phyloP scores from a whole-genome alignment of 2,888 invertebrate genomes.

The Chalcis sispes region DNA sequence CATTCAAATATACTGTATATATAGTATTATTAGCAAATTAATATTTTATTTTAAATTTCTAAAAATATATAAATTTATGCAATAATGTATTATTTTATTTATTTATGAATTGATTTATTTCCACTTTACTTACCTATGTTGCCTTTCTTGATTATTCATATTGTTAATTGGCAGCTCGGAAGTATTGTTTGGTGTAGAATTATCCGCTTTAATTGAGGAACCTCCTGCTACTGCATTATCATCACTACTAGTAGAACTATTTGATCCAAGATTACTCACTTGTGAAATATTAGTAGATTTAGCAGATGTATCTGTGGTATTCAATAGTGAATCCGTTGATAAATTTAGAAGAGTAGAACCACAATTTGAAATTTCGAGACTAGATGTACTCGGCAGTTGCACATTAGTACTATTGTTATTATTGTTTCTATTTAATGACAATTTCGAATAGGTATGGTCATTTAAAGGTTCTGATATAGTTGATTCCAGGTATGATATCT shows the following conservation, averaged over 20 bases:
- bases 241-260: conserved; percentile 21
- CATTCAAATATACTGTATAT: no score
- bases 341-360: no score
- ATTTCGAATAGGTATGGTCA: conserved; percentile 68
- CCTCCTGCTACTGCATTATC: conserved; percentile 19
- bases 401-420: conserved; percentile 31
- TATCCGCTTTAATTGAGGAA: conserved; percentile 52
- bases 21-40: no score
- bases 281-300: background rate
- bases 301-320: no score
- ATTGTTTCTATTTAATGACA: conserved; percentile 35
- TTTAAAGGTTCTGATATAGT: conserved; percentile 55
- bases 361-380: no score
- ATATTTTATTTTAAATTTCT: no score
- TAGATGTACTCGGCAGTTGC: conserved; percentile 53
- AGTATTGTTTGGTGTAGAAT: conserved; percentile 53
- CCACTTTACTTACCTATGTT: conserved; percentile 45
- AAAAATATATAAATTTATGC: no score
- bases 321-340: no score
- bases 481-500: conserved; percentile 17
- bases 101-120: background rate
- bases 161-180: conserved; percentile 48
- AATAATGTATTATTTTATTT: background rate
- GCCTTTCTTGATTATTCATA: conserved; percentile 52
- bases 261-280: conserved; percentile 3